Percentiles rank a stretch among this genome's conserved stretches.
Evolutionary conservation across 2,113 vertebrate species (phyloP).

Genomic region (Alligator sinensis): DNA sequence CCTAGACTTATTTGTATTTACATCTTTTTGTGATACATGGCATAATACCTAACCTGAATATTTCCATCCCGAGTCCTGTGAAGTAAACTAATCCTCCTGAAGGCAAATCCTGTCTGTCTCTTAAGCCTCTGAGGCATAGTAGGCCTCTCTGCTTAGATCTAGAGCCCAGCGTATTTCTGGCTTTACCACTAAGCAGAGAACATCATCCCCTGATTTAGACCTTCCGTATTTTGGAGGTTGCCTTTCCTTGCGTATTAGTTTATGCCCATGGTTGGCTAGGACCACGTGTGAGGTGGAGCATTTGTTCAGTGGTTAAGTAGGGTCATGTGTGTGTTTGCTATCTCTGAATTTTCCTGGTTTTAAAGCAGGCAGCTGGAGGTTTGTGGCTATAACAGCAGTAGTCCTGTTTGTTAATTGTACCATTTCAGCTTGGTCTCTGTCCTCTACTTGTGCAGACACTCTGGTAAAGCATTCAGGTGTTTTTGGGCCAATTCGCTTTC

Average conservation of each 20-base stretch:
- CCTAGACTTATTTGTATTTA: rapidly evolving
- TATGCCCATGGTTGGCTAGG: background rate
- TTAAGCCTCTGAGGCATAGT: background rate
- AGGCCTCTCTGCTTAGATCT: background rate
- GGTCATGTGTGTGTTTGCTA: background rate
- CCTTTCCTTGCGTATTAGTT: background rate
- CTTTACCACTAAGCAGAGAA: background rate
- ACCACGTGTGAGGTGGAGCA: background rate
- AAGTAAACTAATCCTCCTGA: background rate
- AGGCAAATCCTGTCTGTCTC: background rate
- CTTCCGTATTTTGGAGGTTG: background rate
- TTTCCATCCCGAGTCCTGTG: background rate
- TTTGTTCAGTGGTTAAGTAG: background rate
- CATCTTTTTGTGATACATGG: background rate
- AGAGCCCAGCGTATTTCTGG: background rate
- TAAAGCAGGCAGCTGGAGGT: background rate
- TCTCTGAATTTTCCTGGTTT: rapidly evolving
- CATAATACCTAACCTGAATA: background rate
- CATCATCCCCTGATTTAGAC: background rate
- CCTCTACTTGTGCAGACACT: background rate
- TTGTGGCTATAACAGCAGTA: too few species aligned
- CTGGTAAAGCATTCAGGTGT: background rate
- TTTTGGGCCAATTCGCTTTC: background rate
- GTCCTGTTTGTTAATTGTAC: rapidly evolving
- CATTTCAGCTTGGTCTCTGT: background rate